Evolutionary conservation across 2,113 vertebrate species (phyloP).

Genomic region (Engraulis encrasicolus): DNA sequence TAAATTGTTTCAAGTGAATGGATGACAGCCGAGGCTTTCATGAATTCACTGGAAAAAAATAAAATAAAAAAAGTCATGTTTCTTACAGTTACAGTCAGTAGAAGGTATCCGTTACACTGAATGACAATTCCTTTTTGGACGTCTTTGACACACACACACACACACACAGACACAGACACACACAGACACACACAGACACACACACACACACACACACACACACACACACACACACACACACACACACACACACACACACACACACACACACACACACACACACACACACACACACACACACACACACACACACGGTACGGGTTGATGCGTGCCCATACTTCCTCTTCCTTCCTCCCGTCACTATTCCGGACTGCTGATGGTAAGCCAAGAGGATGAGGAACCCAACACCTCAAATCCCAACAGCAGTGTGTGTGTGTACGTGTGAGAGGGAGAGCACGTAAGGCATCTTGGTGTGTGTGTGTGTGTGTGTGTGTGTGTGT

Average conservation of each 20-base stretch:
- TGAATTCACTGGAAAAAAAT: no score
- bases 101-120: no score
- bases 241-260: background rate
- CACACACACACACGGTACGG: background rate
- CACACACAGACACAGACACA: background rate
- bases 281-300: background rate
- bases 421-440: background rate
- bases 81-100: no score
- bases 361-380: background rate
- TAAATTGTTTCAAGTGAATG: no score
- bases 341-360: slow-evolving; percentile 5
- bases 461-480: no score
- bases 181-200: background rate
- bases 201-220: background rate
- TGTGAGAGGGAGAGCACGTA: no score
- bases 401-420: background rate
- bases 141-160: background rate
- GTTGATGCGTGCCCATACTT: background rate
- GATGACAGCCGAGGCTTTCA: no score
- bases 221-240: background rate
- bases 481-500: no score
- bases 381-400: background rate
- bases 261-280: background rate
- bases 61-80: no score
- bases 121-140: no score